These are phyloP conservation scores for Orchestes rusci DNA, from an alignment of 2,888 invertebrate genomes.

Conservation along the genomic window DNA sequence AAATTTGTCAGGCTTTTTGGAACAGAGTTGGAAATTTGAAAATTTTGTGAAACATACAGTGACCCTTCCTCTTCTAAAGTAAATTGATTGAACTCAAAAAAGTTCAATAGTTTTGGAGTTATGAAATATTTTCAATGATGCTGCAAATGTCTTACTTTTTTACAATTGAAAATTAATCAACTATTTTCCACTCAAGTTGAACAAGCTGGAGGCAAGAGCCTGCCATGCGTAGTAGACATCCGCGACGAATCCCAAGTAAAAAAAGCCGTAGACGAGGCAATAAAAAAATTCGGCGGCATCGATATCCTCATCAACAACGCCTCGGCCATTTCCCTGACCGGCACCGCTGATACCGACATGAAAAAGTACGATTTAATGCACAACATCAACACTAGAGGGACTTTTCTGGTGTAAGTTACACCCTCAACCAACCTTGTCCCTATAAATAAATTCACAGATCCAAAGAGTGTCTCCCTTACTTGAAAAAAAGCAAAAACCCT, in stretches of 20 bases:
- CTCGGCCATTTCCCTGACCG: conserved; percentile 83
- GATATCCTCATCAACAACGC: conserved; percentile 95
- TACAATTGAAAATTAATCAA: neutral
- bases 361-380: conserved; percentile 97
- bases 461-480: conserved; percentile 78
- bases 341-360: conserved; percentile 82
- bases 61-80: too few species aligned
- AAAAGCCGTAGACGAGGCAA: conserved; percentile 65
- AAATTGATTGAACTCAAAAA: too few species aligned
- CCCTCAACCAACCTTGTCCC: neutral
- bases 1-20: too few species aligned
- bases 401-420: conserved; percentile 79
- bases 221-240: conserved; percentile 85
- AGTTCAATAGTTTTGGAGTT: too few species aligned
- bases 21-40: too few species aligned
- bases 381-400: conserved; percentile 87
- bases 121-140: too few species aligned
- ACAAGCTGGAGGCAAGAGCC: conserved; percentile 74
- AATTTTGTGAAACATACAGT: too few species aligned
- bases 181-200: conserved; percentile 61
- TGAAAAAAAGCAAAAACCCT: conserved; percentile 80
- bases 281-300: conserved; percentile 87
- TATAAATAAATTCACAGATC: conserved; percentile 55
- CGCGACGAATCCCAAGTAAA: conserved; percentile 71
- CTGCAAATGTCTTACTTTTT: neutral